Evolutionary conservation across 2,797 vertebrate species (phyloP).

Genomic region (Anomalospiza imberbis): DNA sequence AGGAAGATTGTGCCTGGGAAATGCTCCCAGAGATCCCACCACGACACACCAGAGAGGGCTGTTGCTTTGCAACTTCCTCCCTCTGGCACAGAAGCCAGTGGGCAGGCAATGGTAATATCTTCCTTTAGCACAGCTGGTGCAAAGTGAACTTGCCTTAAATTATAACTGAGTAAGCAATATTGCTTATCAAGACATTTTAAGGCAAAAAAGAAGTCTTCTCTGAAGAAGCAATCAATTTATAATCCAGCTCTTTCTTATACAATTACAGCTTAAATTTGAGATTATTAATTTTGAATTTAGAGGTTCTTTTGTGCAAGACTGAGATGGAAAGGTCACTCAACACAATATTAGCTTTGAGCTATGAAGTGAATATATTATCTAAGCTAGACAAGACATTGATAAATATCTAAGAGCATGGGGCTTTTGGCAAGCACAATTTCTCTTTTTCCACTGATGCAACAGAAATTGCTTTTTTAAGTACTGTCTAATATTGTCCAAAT

Average conservation of each 20-base stretch:
- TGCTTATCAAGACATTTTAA: not conserved
- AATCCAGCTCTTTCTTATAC: not conserved
- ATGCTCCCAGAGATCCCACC: not conserved
- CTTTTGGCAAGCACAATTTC: not conserved
- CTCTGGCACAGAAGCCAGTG: not conserved
- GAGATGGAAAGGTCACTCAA: not conserved
- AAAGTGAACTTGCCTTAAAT: not conserved
- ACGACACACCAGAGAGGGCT: accelerated
- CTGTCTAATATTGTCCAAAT: not conserved
- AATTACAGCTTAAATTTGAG: not conserved
- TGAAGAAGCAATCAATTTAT: not conserved
- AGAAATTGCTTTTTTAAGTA: not conserved
- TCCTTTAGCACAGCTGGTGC: not conserved
- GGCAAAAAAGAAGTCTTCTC: not conserved
- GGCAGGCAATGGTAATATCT: not conserved
- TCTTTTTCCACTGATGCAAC: not conserved
- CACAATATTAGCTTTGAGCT: not conserved
- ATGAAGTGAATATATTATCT: not conserved
- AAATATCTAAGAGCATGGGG: not conserved
- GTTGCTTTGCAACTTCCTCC: not conserved
- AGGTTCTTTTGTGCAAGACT: not conserved
- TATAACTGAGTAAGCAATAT: not conserved
- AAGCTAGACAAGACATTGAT: not conserved
- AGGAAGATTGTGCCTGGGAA: not conserved
- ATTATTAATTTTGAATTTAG: not conserved